phyloP scores from a whole-genome alignment of 2,113 vertebrate genomes.

The Macquaria australasica region DNA sequence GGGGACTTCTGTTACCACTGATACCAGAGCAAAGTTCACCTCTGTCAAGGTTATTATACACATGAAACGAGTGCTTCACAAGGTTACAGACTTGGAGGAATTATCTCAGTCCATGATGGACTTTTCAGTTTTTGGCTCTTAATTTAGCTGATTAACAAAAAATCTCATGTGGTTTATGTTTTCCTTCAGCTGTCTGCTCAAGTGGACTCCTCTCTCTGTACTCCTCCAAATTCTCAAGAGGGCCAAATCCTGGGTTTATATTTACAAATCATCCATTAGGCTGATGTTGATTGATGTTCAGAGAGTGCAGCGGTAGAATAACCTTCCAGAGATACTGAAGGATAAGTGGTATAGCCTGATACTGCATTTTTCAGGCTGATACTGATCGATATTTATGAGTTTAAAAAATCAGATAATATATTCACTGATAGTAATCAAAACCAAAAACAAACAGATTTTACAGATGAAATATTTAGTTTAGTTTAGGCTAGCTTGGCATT shows the following conservation, averaged over 20 bases:
- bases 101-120: conserved; percentile 1
- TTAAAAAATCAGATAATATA: neutral
- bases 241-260: conserved; percentile 15
- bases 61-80: conserved; percentile 37
- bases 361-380: neutral
- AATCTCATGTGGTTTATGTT: neutral
- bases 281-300: conserved; percentile 35
- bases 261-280: conserved; percentile 28
- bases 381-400: neutral
- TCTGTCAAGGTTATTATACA: conserved; percentile 70
- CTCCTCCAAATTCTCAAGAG: conserved; percentile 6
- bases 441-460: neutral
- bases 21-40: conserved; percentile 73
- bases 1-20: conserved; percentile 71
- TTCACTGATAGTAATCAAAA: neutral
- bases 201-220: neutral
- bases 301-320: neutral
- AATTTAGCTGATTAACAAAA: conserved; percentile 21
- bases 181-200: conserved; percentile 11
- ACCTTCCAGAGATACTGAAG: conserved; percentile 14
- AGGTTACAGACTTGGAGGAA: conserved; percentile 34
- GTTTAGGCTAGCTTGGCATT: too few species aligned
- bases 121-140: conserved; percentile 5
- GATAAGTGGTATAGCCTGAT: neutral
- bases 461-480: too few species aligned